Evolutionary conservation across 2,888 invertebrate genomes (phyloP), one percentile per base, ranked within the genome.

Genomic region (Leptopterna dolabrata): DNA sequence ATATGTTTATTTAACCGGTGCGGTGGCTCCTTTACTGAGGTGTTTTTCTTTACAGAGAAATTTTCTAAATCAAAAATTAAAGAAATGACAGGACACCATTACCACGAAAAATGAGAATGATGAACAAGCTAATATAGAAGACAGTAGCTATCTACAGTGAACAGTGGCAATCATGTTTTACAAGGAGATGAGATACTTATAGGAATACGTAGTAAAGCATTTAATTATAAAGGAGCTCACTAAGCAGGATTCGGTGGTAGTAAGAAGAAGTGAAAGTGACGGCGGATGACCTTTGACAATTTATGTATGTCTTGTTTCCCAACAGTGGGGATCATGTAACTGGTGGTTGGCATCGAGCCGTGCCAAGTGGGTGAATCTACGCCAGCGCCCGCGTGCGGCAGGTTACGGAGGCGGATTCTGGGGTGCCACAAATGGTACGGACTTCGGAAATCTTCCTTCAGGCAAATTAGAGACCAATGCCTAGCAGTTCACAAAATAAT

Each of bases 241-340:
- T n/a, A 63, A 55, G 55, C 55, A 55, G 63, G 24, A 63, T 7
- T 63, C 63, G 19, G 11, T 63, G 63, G 63, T 6, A 63, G 6
- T 24, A 4, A 63, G 11, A 16, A 71, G 73, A 73, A 73, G 73
- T 73, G 73, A 73, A 73, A 73, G 73, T 73, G 73, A 73, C 73
- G 41, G n/a, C n/a, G 30, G 73, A 41, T 73, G 73, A 73, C 73
- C 73, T 73, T 73, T 73, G 73, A 73, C 73, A 73, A 73, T 73
- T 73, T 73, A 73, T 30, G 73, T 73, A 73, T 19, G 73, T 73
- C 73, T 73, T 73, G 73, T 73, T 73, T 73, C 73, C 73, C 41
- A 73, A 73, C 73, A 19, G 73, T 73, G 73, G 73, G 30, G 73
- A 73, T 41, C 36, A 73, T 73, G 73, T 73, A 73, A 73, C 73